Conservation (phyloP, 2,113 vertebrate species). For the Pao palembangensis region DNA sequence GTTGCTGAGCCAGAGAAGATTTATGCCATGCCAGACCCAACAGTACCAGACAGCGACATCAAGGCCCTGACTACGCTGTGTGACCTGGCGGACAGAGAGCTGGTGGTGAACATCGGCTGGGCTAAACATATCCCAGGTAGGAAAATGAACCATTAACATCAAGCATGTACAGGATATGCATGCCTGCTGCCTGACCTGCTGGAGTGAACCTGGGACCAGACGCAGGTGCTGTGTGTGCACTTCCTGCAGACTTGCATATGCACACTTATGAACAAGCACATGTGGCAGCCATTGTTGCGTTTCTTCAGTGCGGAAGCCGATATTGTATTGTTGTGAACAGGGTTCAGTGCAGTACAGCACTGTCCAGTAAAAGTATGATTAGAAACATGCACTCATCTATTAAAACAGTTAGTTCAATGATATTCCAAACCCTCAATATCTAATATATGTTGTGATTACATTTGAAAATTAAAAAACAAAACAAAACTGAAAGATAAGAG, state of each 20-base stretch:
- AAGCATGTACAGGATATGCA: neutral
- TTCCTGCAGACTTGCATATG: too few species aligned
- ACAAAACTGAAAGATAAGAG: too few species aligned
- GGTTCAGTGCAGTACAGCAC: too few species aligned
- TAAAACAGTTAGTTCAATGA: too few species aligned
- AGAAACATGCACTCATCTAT: too few species aligned
- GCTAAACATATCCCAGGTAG: slow-evolving; percentile 99
- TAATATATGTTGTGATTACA: too few species aligned
- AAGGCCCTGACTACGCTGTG: slow-evolving; percentile 98
- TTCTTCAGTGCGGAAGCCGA: neutral
- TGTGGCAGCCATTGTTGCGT: too few species aligned
- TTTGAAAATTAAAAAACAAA: too few species aligned
- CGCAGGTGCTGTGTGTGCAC: slow-evolving; percentile 6
- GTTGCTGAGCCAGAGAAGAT: slow-evolving; percentile 99
- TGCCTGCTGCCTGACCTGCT: neutral
- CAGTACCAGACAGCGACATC: slow-evolving; percentile 98
- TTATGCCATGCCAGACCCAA: slow-evolving; percentile 99
- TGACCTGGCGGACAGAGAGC: slow-evolving; percentile 94
- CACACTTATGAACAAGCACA: too few species aligned
- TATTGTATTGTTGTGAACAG: too few species aligned
- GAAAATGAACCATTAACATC: neutral
- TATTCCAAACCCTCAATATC: too few species aligned
- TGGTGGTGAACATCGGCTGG: slow-evolving; percentile 99
- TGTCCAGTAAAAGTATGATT: too few species aligned
- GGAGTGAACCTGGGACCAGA: neutral